Base-by-base conservation (phyloP, 2,888 invertebrate genomes). In the Drosophila pseudotakahashii region DNA sequence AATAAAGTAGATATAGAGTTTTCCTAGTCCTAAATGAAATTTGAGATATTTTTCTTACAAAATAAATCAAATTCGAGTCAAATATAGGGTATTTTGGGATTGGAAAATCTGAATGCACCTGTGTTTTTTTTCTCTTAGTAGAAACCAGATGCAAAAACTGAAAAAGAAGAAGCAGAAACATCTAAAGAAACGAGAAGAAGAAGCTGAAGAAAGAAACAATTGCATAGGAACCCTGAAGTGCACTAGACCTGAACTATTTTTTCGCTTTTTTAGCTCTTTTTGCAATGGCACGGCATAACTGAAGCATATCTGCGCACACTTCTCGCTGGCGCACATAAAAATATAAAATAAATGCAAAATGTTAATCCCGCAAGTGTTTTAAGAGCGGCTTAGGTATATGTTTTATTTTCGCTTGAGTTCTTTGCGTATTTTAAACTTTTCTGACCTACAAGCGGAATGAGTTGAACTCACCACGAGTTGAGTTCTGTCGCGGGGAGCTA, bases 231-330 rank as follows among this genome's bases (percentile, higher is more conserved):
- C 74, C 76, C 68, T 67, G 72, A 82, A 80, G 78, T 73, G 66
- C 83, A 85, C 67, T 76, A 83, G 83, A 85, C 79, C 83, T 73
- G 80, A 83, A 80, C 83, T 67, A 61, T 54, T 48, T 54, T 32
- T 39, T 42, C 32, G 19, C 3, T 13, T 16, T 34, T 9, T 26
- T 48, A 37, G 37, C 7, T 19, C 7, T 51, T 59, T 61, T 61
- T 50, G 55, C 57, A 61, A 55, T 62, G 55, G 62, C 45, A 52
- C 41, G 62, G 48, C 62, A 70, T 53, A 55, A 59, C 60, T 61
- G 61, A 69, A 69, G 68, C 67, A 66, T 66, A 66, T 66, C 64
- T 63, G 64, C 52, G 64, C 52, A 34, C 52, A 52, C 37, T 45
- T 52, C 51, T 50, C 47, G 45, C 47, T 16, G 34, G 32, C 11